phyloP scores from a whole-genome alignment of 2,113 vertebrate genomes.

The Mormyrus iriodes region DNA sequence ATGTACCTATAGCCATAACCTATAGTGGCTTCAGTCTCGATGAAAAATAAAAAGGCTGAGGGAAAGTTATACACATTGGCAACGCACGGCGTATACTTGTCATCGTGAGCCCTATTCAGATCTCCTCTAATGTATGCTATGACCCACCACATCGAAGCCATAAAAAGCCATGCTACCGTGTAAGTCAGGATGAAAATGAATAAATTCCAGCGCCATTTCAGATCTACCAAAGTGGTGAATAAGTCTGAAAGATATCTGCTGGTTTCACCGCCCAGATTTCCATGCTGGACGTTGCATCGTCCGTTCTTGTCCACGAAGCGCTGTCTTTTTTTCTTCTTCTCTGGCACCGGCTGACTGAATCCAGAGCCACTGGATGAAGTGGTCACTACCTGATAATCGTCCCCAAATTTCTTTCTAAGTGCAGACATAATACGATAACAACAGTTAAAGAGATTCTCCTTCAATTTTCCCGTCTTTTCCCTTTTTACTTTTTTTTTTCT shows the following conservation, averaged over 20 bases:
- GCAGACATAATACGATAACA: constrained; percentile 73
- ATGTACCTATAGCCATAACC: constrained; percentile 85
- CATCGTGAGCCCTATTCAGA: constrained; percentile 72
- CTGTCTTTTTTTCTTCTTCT: constrained; percentile 70
- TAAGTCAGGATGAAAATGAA: constrained; percentile 84
- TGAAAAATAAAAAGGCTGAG: constrained; percentile 67
- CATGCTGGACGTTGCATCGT: constrained; percentile 76
- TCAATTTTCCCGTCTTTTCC: neutral
- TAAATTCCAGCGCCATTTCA: constrained; percentile 87
- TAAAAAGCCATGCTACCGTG: constrained; percentile 82
- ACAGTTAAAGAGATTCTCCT: constrained; percentile 46
- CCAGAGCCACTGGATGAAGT: constrained; percentile 74
- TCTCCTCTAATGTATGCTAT: constrained; percentile 81
- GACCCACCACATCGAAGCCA: constrained; percentile 86
- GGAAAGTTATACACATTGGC: constrained; percentile 84
- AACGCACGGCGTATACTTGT: constrained; percentile 77
- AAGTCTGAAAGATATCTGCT: constrained; percentile 82
- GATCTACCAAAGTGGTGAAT: constrained; percentile 82
- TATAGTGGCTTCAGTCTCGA: constrained; percentile 71
- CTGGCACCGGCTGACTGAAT: constrained; percentile 62
- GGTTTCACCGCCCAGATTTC: constrained; percentile 77
- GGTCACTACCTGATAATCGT: constrained; percentile 82
- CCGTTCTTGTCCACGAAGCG: constrained; percentile 87
- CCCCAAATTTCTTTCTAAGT: constrained; percentile 79
- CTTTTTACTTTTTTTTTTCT: neutral